phyloP scores from a whole-genome alignment of 2,113 vertebrate species.

The Neodontobutis hainanensis region DNA sequence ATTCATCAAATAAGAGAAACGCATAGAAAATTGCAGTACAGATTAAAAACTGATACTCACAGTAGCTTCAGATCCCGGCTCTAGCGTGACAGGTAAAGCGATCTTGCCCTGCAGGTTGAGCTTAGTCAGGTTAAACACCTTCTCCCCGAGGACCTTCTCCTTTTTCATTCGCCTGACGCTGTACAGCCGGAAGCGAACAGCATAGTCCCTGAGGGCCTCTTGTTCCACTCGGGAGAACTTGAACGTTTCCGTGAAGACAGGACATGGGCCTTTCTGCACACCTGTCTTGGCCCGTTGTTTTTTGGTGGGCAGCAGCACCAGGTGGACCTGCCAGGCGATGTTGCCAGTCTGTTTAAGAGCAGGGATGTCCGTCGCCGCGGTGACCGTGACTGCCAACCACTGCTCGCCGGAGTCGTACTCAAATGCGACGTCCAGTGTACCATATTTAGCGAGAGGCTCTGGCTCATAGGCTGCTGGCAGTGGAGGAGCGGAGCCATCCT shows the following conservation, averaged over 20 bases:
- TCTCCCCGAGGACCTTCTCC: constrained; percentile 96
- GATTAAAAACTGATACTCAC: constrained; percentile 77
- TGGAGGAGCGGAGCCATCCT: constrained; percentile 89
- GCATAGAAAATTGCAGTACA: not conserved
- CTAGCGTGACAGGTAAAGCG: constrained; percentile 91
- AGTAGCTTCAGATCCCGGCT: constrained; percentile 90
- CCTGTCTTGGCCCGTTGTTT: constrained; percentile 96
- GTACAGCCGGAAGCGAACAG: constrained; percentile 95
- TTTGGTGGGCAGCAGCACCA: constrained; percentile 96
- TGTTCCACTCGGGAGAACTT: constrained; percentile 93
- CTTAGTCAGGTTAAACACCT: constrained; percentile 96
- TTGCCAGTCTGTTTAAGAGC: constrained; percentile 91
- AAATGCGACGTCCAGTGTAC: constrained; percentile 96
- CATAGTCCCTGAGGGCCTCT: constrained; percentile 92
- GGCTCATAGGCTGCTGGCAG: constrained; percentile 92
- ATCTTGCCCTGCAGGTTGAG: constrained; percentile 97
- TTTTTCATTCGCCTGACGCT: constrained; percentile 93
- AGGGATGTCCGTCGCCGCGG: constrained; percentile 94
- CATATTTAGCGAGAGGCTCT: constrained; percentile 93
- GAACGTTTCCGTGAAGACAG: constrained; percentile 95
- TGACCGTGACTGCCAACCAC: constrained; percentile 95
- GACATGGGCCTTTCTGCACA: constrained; percentile 93
- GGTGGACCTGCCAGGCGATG: constrained; percentile 95
- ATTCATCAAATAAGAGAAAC: not conserved
- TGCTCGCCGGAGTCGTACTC: constrained; percentile 95